Base-by-base conservation (phyloP, 2,888 invertebrate genomes). In the Escarpia spicata region DNA sequence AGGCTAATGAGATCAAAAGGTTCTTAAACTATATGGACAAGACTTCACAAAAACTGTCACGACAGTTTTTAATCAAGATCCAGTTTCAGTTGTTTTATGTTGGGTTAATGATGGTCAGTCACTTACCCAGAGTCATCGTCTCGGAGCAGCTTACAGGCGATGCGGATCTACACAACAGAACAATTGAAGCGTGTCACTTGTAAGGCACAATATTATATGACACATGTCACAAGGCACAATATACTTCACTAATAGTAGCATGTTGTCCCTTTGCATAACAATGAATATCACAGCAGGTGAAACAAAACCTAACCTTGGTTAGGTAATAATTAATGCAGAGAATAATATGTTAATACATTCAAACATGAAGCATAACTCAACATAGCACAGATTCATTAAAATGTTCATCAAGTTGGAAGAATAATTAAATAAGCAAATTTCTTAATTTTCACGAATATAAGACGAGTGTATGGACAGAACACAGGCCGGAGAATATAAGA, bases 101-200 rank as follows among this genome's bases (percentile, higher is more conserved):
- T 52, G 15, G 75, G 75, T 26, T 26, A 26, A 2, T 75, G 6
- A 52, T 9, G 43, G 19, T 91, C 44, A 92, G 19, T 91, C 44
- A 92, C 95, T 94, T 93, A 96, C 95, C 97, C 97, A 92, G 96
- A 95, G 92, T 97, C 97, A 95, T 99, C 98, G 95, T 99, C 99
- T 93, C 99, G 98, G 92, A 99, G 97, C 15, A 99, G 97, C 96
- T 99, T 99, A 92, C 98, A 98, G 0, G 99, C 98, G 95, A 99
- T 98, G 93, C 99, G 98, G 95, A 99, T 99, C 97, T 98, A 96
- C 31, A 93, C 96, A 94, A 93, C 93, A 75, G 60, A 93, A 10
- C 31, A 43, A n/a, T 43, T n/a, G n/a, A n/a, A n/a, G n/a, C n/a
- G 19, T 10, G 12, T 90, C 90, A 37, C 1, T 90, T 90, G 26